Evolutionary conservation across 1,140 invertebrate genomes (phyloP).

Genomic region (Drosophila pectinifera): DNA sequence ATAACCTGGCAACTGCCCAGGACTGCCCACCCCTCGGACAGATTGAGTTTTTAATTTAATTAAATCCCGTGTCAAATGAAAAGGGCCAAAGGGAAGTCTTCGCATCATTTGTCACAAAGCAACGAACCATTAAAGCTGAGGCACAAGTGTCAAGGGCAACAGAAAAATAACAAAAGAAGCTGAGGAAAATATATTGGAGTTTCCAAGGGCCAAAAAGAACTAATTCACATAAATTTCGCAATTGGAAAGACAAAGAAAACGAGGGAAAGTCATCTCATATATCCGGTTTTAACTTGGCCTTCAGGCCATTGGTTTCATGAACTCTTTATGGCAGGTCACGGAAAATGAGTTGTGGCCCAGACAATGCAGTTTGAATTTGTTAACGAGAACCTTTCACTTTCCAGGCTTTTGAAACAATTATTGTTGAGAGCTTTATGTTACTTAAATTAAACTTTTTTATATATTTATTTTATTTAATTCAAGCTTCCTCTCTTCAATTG

Average conservation of each 20-base stretch:
- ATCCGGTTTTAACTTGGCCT: slow-evolving; percentile 21
- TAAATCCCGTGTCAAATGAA: slow-evolving; percentile 38
- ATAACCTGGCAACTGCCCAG: slow-evolving; percentile 52
- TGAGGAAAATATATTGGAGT: slow-evolving; percentile 9
- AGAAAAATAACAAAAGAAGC: slow-evolving; percentile 2
- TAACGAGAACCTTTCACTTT: neutral
- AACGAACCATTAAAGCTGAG: slow-evolving; percentile 53
- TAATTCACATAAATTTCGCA: slow-evolving; percentile 63
- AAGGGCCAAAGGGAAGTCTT: slow-evolving; percentile 31
- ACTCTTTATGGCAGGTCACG: slow-evolving; percentile 11
- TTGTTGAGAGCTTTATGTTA: too few species aligned
- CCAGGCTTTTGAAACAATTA: neutral
- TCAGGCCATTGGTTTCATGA: slow-evolving; percentile 16
- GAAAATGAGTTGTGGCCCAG: neutral
- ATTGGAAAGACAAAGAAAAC: slow-evolving; percentile 41
- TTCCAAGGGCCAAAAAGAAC: slow-evolving; percentile 21
- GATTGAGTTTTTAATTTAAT: slow-evolving; percentile 62
- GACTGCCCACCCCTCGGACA: slow-evolving; percentile 17
- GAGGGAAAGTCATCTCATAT: slow-evolving; percentile 20
- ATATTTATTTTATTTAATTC: neutral
- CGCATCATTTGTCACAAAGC: slow-evolving; percentile 50
- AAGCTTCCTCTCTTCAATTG: neutral
- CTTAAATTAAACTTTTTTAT: too few species aligned
- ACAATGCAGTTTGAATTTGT: neutral
- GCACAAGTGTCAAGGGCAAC: slow-evolving; percentile 16